Percentiles rank a stretch among this genome's conserved stretches.
phyloP scores from a whole-genome alignment of 2,113 vertebrate genomes.

The Pseudorasbora parva region DNA sequence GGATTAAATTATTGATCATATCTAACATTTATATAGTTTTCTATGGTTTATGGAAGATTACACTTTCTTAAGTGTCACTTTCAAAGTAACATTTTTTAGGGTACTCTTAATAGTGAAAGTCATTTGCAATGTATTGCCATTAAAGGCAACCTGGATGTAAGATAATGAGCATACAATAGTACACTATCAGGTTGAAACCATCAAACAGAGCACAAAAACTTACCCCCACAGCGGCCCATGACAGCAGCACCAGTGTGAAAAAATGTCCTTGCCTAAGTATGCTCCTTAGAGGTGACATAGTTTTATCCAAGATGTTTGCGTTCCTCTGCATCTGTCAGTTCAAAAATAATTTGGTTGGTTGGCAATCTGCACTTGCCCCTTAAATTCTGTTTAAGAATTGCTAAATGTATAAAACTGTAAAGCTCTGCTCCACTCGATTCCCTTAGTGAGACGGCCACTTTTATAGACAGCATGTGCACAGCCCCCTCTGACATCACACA shows the following conservation, averaged over 20 bases:
- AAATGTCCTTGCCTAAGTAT: conserved; percentile 35
- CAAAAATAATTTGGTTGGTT: background rate
- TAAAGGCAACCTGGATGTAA: background rate
- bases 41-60: background rate
- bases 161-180: background rate
- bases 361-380: background rate
- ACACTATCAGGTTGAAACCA: background rate
- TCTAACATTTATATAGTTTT: background rate
- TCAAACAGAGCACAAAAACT: conserved; percentile 36
- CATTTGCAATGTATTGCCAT: background rate
- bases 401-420: conserved; percentile 37
- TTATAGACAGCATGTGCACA: conserved; percentile 61
- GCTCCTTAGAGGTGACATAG: conserved; percentile 42
- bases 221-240: conserved; percentile 54
- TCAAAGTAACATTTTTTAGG: background rate
- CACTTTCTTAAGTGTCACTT: no score
- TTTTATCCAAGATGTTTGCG: conserved; percentile 9
- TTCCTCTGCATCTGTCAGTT: background rate
- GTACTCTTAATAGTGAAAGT: background rate
- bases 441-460: conserved; percentile 45
- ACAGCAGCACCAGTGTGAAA: conserved; percentile 48
- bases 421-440: conserved; percentile 49
- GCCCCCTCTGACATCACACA: conserved; percentile 58
- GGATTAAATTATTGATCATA: background rate
- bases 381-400: conserved; percentile 12